Evolutionary conservation across 2,113 vertebrate species (phyloP), one percentile per base, ranked within the genome.

Genomic region (Elaphurus davidianus): DNA sequence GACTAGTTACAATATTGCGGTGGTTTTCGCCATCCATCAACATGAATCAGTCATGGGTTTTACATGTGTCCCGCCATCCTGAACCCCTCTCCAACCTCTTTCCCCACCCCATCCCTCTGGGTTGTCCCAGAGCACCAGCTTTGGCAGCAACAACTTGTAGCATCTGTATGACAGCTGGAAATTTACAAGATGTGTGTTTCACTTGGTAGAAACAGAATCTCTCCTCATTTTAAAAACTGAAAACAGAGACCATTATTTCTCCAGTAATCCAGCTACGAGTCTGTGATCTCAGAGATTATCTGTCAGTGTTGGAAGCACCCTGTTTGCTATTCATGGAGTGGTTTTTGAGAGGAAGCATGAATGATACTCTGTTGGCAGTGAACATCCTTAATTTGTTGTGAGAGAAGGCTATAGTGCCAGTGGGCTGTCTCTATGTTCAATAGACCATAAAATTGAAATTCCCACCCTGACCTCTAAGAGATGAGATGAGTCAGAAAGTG

Each of bases 391-490:
- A 64, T 96, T 97, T 98, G 78, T 97, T 94, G 54, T 82, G 45
- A 97, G 79, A 90, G 78, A 96, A 87, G 81, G 40, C 79, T 57
- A 17, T 64, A 98, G 64, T 1, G n/a, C 87, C 86, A 90, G 47
- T 96, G 90, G 87, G 84, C 43, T 96, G 92, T 89, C 87, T 97
- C 87, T n/a, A 64, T 97, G 82, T 95, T 98, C 95, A 98, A 87
- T 97, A 97, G 97, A 97, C 97, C 95, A 94, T 98, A 86, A 98
- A 97, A 98, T 97, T 97, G 82, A 97, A 97, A 97, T 96, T 98
- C 36, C 81, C 90, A 94, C 82, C 40, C 92, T 97, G 97, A 97
- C 94, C 93, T 98, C 85, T 85, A 95, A 91, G 67, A 96, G 95
- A 95, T 88, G 90, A 92, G 90, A 98, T 98, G 97, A 98, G 86